Conservation (phyloP, 2,113 vertebrate species). For the Aldabrachelys gigantea region DNA sequence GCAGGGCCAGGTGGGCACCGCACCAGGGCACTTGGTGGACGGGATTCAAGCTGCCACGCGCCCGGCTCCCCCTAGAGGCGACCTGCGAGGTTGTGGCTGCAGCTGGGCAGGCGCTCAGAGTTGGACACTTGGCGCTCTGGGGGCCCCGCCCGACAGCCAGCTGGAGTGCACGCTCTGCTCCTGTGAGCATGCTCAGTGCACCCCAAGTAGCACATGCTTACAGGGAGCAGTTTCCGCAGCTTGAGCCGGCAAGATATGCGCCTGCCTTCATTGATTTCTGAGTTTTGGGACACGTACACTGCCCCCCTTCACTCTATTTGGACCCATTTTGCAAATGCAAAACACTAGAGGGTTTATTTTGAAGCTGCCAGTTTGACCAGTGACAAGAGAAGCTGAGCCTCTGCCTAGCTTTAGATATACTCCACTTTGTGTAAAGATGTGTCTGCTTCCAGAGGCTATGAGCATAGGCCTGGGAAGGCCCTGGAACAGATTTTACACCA, state of each 20-base stretch:
- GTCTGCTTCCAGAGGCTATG: neutral
- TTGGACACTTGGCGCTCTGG: too few species aligned
- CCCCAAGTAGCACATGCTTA: too few species aligned
- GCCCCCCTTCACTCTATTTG: neutral
- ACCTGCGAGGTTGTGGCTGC: too few species aligned
- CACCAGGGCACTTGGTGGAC: neutral
- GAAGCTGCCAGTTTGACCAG: neutral
- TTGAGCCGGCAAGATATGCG: neutral
- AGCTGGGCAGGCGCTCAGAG: too few species aligned
- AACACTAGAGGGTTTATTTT: neutral
- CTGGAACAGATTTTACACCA: neutral
- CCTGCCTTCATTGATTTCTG: neutral
- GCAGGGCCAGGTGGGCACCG: too few species aligned
- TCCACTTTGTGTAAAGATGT: neutral
- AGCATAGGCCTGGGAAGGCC: neutral
- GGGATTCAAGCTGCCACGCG: neutral
- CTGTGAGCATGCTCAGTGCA: too few species aligned
- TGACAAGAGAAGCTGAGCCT: neutral
- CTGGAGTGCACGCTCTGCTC: too few species aligned
- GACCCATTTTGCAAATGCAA: slow-evolving; percentile 56
- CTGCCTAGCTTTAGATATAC: neutral
- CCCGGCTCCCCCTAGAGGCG: neutral
- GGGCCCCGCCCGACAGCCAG: too few species aligned
- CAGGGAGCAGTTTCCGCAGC: neutral
- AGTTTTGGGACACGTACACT: neutral